These are phyloP conservation scores for Heliconius ethilla DNA, from an alignment of 2,888 invertebrate species.

Conservation along the genomic window DNA sequence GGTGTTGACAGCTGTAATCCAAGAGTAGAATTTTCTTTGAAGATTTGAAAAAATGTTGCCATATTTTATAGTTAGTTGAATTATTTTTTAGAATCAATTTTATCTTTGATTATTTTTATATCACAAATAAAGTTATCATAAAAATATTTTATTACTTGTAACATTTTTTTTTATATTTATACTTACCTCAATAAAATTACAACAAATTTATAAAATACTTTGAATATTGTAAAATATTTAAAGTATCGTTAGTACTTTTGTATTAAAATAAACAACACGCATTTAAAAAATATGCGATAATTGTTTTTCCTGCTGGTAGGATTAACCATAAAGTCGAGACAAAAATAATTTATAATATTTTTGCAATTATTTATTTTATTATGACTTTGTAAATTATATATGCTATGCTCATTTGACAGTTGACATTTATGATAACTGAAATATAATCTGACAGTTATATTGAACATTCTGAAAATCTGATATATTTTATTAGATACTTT, in stretches of 20 bases:
- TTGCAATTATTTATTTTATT: no score
- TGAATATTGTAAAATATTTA: not conserved
- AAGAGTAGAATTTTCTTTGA: not conserved
- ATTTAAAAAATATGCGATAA: no score
- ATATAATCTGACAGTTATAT: not conserved
- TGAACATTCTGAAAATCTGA: not conserved
- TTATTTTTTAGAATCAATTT: not conserved
- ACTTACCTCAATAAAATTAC: not conserved
- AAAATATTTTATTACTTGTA: not conserved
- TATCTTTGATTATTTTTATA: not conserved
- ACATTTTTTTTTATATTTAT: not conserved
- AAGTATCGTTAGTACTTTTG: not conserved
- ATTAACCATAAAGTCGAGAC: no score
- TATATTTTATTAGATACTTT: not conserved
- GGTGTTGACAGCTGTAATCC: slow-evolving; percentile 8
- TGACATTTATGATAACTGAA: not conserved
- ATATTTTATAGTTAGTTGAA: not conserved
- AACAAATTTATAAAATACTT: not conserved
- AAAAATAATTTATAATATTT: no score
- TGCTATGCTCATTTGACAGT: not conserved
- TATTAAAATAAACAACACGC: not conserved
- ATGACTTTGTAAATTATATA: no score
- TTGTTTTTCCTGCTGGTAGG: no score
- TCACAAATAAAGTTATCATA: not conserved
- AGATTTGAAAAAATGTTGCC: not conserved